Conservation (phyloP, 2,888 invertebrate genomes). For the Argynnis bischoffii region DNA sequence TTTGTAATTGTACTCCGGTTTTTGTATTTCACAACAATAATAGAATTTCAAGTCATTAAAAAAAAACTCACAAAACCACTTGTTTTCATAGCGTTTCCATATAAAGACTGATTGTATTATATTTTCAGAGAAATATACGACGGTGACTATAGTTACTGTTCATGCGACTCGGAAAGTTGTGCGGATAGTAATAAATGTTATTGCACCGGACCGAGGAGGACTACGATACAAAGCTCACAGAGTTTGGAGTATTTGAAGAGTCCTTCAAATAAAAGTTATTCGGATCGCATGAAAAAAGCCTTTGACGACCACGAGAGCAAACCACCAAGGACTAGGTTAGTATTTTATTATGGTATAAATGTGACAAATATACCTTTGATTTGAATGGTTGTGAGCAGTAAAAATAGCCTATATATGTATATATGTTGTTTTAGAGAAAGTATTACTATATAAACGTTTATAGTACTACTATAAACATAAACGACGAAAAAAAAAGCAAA, state of each 20-base stretch:
- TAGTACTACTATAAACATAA: no score
- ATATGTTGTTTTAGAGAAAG: no score
- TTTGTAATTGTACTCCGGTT: no score
- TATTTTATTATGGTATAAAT: neutral
- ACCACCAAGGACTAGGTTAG: constrained; percentile 61
- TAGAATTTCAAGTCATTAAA: no score
- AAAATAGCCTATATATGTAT: no score
- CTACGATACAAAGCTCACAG: constrained; percentile 65
- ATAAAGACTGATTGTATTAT: neutral
- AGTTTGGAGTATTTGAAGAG: constrained; percentile 81
- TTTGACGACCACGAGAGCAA: constrained; percentile 73
- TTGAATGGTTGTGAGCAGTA: no score
- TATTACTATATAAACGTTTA: no score
- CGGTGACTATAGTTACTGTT: constrained; percentile 84
- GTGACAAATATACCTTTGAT: no score
- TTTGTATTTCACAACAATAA: no score
- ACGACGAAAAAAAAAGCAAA: no score
- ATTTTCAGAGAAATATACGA: constrained; percentile 64
- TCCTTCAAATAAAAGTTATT: constrained; percentile 71
- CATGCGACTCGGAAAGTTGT: constrained; percentile 93
- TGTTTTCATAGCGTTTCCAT: neutral
- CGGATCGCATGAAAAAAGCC: constrained; percentile 63
- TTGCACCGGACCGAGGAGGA: constrained; percentile 78
- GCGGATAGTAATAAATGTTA: constrained; percentile 94
- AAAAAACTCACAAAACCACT: neutral